Percentiles rank a stretch among this genome's conserved stretches.
phyloP scores from a whole-genome alignment of 2,888 invertebrate genomes.

The Lymantria monacha region DNA sequence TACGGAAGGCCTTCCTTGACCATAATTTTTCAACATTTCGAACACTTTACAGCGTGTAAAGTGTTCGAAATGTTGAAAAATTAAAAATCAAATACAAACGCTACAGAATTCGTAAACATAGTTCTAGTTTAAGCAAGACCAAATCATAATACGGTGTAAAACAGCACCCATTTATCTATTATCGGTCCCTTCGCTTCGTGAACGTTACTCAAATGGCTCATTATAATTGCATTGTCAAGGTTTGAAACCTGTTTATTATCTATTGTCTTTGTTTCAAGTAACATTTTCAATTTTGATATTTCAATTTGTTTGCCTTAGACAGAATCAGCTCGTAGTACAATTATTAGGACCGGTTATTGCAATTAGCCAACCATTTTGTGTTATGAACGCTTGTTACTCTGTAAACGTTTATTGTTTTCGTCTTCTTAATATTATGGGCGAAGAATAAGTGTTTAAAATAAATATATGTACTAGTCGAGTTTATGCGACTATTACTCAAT shows the following conservation, averaged over 20 bases:
- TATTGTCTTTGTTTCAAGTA: constrained; percentile 48
- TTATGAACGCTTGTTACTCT: constrained; percentile 3
- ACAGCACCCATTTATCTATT: neutral
- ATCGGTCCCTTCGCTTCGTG: constrained; percentile 45
- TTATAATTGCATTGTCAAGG: constrained; percentile 61
- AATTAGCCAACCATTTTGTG: constrained; percentile 10
- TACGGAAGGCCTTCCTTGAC: no score
- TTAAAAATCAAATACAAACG: no score
- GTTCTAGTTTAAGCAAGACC: no score
- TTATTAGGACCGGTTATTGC: constrained; percentile 7
- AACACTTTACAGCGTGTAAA: no score
- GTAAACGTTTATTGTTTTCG: neutral
- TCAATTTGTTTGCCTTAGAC: constrained; percentile 26
- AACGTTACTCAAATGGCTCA: constrained; percentile 40
- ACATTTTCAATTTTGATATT: constrained; percentile 31
- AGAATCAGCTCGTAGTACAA: neutral
- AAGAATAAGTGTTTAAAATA: no score
- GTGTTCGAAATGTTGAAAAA: no score
- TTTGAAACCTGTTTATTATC: constrained; percentile 44
- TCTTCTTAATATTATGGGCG: neutral
- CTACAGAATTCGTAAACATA: no score
- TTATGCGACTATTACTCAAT: no score
- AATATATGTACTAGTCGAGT: no score
- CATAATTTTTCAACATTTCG: no score
- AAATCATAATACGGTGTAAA: neutral